These are phyloP conservation scores for Andricus curvator DNA, from an alignment of 2,888 invertebrate genomes.

Conservation along the genomic window DNA sequence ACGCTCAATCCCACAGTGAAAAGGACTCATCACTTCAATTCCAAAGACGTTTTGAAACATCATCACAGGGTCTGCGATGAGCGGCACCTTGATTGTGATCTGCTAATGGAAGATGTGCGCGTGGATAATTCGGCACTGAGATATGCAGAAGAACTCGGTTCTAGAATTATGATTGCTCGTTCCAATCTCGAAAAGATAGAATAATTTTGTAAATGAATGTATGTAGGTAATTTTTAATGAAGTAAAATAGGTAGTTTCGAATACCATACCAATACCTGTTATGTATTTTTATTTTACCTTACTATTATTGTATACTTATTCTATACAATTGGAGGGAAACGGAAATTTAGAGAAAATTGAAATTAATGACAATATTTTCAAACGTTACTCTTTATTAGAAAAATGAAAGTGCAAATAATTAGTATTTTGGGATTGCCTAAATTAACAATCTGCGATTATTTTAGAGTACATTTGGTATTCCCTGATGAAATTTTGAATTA, in stretches of 20 bases:
- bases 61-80: constrained; percentile 81
- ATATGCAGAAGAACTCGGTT: constrained; percentile 66
- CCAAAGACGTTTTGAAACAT: constrained; percentile 83
- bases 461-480: too few species aligned
- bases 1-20: constrained; percentile 80
- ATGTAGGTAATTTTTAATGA: background rate
- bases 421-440: too few species aligned
- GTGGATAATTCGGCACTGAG: constrained; percentile 68
- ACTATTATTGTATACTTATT: background rate
- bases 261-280: background rate
- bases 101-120: constrained; percentile 67
- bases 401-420: background rate
- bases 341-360: background rate
- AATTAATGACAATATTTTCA: background rate
- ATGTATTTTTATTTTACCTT: background rate
- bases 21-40: constrained; percentile 81
- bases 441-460: too few species aligned
- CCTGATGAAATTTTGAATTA: background rate
- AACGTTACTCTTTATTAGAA: background rate
- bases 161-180: constrained; percentile 62
- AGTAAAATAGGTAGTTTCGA: background rate
- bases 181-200: constrained; percentile 55
- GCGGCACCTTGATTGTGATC: constrained; percentile 69
- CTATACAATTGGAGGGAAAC: background rate
- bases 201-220: constrained; percentile 9